These are phyloP conservation scores for Axinella damicornis DNA, from an alignment of 37 sponge, comb jelly and placozoan genomes.

Conservation along the genomic window DNA sequence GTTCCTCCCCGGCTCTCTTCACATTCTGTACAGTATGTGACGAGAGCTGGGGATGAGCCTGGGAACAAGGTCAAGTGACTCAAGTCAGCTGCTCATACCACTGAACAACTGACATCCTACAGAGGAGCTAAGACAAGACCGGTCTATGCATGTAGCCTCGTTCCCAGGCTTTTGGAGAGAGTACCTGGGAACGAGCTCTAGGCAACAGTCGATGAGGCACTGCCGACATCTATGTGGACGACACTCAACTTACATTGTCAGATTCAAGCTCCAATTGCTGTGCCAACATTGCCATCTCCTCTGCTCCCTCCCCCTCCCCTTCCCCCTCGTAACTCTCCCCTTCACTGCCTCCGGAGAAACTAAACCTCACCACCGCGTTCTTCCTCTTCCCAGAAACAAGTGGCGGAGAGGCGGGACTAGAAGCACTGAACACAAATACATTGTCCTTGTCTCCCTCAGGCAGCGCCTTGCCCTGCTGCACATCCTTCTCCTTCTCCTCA, in stretches of 20 bases:
- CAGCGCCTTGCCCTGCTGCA: not conserved
- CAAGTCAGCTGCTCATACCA: too few species aligned
- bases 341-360: not conserved
- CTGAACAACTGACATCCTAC: too few species aligned
- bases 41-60: too few species aligned
- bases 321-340: constrained; percentile 19
- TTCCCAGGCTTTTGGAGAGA: too few species aligned
- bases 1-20: too few species aligned
- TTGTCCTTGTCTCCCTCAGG: not conserved
- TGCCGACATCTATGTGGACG: not conserved
- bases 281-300: constrained; percentile 20
- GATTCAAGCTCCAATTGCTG: constrained; percentile 44
- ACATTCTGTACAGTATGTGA: too few species aligned
- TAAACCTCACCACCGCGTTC: not conserved
- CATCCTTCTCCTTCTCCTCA: not conserved
- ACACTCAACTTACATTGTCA: constrained; percentile 34
- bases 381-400: not conserved
- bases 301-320: constrained; percentile 9
- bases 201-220: too few species aligned
- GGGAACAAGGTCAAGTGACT: too few species aligned
- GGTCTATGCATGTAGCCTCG: too few species aligned
- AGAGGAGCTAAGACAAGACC: too few species aligned
- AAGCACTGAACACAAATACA: constrained; percentile 33
- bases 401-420: not conserved
- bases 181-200: too few species aligned